A percentile compares a stretch with the other conserved stretches of the same genome.
Evolutionary conservation across 1,140 invertebrate species (phyloP).

Genomic region (Aphelenchoides avenae): DNA sequence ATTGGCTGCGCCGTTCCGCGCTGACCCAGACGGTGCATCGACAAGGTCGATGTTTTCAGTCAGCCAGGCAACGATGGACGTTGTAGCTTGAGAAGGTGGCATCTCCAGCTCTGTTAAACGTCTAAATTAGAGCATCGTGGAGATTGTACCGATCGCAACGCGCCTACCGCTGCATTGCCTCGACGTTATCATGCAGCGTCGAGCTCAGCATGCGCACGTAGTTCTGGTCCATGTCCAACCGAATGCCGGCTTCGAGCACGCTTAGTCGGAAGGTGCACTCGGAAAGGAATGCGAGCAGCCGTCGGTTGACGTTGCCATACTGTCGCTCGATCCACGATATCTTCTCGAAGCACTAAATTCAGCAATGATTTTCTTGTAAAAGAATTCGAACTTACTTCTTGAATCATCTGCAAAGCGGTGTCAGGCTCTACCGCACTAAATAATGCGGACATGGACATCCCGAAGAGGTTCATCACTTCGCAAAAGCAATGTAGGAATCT

Average conservation of each 20-base stretch:
- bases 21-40: too few species aligned
- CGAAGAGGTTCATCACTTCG: slow-evolving; percentile 14
- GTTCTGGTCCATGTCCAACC: not conserved
- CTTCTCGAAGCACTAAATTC: not conserved
- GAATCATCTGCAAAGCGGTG: too few species aligned
- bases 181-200: too few species aligned
- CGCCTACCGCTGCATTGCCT: too few species aligned
- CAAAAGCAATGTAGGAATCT: slow-evolving; percentile 16
- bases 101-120: not conserved
- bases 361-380: too few species aligned
- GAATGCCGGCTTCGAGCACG: not conserved
- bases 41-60: slow-evolving; percentile 3
- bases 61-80: not conserved
- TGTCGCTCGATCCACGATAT: not conserved
- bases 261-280: not conserved
- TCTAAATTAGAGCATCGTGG: not conserved
- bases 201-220: too few species aligned
- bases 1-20: too few species aligned
- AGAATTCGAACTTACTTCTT: too few species aligned
- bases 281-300: not conserved
- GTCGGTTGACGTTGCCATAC: not conserved
- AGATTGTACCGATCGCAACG: too few species aligned
- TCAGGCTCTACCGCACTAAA: not conserved
- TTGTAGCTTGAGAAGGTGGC: not conserved
- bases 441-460: slow-evolving; percentile 5